Evolutionary conservation across 2,113 vertebrate species (phyloP).

Genomic region (Seriola dumerili): DNA sequence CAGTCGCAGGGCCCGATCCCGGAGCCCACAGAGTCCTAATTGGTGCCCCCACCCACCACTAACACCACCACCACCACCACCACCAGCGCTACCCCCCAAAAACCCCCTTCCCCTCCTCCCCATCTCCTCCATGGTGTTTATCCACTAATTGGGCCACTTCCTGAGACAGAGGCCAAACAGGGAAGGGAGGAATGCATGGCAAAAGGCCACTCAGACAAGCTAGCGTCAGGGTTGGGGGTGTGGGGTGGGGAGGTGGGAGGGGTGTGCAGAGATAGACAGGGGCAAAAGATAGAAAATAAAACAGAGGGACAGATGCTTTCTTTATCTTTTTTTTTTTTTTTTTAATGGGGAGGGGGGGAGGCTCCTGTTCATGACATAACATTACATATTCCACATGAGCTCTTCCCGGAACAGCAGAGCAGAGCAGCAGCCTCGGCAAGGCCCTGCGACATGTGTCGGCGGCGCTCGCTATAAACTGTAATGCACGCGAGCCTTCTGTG

Average conservation of each 20-base stretch:
- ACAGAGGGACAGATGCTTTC: constrained; percentile 43
- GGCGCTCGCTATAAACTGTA: background rate
- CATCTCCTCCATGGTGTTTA: constrained; percentile 87
- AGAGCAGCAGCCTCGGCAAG: constrained; percentile 2
- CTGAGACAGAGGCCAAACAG: constrained; percentile 89
- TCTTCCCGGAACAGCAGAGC: constrained; percentile 6
- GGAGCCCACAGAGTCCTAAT: constrained; percentile 82
- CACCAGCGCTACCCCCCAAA: constrained; percentile 40
- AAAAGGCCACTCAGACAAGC: constrained; percentile 83
- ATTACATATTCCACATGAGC: constrained; percentile 34
- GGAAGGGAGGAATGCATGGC: constrained; percentile 85
- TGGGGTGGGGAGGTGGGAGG: constrained; percentile 19
- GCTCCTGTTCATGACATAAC: constrained; percentile 46
- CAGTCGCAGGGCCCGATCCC: constrained; percentile 15
- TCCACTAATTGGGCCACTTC: constrained; percentile 90
- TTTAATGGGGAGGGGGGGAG: background rate
- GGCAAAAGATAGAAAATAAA: constrained; percentile 59
- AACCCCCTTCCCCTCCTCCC: constrained; percentile 58
- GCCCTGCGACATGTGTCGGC: background rate
- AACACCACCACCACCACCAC: constrained; percentile 38
- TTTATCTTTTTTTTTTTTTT: constrained; percentile 11
- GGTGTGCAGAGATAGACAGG: constrained; percentile 39
- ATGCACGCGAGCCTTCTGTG: background rate
- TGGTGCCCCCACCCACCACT: constrained; percentile 73
- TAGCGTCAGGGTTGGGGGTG: constrained; percentile 77